Evolutionary conservation across 2,888 invertebrate species (phyloP), one percentile per base, ranked within the genome.

Genomic region (Drosophila antonietae): DNA sequence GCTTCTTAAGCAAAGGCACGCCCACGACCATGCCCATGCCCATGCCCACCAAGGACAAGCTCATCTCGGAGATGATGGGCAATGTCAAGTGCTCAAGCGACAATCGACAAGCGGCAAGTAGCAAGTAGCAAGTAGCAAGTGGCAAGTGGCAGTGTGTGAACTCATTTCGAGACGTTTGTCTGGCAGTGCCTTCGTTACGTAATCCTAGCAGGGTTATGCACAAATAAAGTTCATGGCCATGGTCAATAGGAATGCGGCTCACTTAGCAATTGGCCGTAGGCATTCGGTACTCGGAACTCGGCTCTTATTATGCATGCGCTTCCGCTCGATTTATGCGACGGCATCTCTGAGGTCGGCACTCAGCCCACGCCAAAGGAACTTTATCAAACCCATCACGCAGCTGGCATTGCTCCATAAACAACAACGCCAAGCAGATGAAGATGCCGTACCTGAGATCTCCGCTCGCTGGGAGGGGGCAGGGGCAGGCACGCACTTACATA

Each of bases 141-240:
- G 47, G 52, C 68, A 58, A 64, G 61, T 57, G 52, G 39, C 52
- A 37, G 64, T 62, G 57, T 78, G 77, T 67, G 83, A 67, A 71
- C 81, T 85, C 76, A 87, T 83, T 84, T 70, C 52, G 73, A 83
- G 84, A 73, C 84, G 71, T 65, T 84, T 84, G 89, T 84, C 87
- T 89, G 81, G 68, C 70, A 37, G 23, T 56, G 67, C 56, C 88
- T 70, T 75, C 89, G 80, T 85, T 81, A 89, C 57, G 58, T 75
- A 74, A 77, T 79, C 78, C 75, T 77, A 65, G 68, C 57, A 23
- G 51, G 64, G 63, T 20, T 47, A 52, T 59, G 53, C 73, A 51
- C 75, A 75, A 67, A 63, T 58, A 81, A 86, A 83, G 86, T 88
- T 86, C 90, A 86, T 52, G 90, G 85, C 76, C 85, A 85, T 73